These are phyloP conservation scores for Onthophagus sagittarius DNA, from an alignment of 2,888 invertebrate genomes.

Conservation along the genomic window DNA sequence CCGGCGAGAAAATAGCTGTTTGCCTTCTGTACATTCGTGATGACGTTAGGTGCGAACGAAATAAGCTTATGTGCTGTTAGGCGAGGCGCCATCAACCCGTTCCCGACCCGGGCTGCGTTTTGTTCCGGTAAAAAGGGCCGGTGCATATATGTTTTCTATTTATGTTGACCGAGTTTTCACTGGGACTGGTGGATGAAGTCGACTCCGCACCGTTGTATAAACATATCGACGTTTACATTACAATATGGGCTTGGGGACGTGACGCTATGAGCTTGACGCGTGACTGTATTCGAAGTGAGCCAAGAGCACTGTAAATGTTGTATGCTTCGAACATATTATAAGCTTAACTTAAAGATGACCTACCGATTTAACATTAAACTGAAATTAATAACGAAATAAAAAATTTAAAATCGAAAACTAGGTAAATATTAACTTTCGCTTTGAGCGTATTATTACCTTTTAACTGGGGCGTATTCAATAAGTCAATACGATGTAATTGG, in stretches of 20 bases:
- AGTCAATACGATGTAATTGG: background rate
- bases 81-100: constrained; percentile 4
- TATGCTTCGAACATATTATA: background rate
- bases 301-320: background rate
- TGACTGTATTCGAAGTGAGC: constrained; percentile 25
- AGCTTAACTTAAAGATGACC: background rate
- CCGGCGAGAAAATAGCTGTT: constrained; percentile 27
- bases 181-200: constrained; percentile 6
- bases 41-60: constrained; percentile 27
- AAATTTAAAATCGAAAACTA: background rate
- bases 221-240: constrained; percentile 26
- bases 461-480: background rate
- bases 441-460: background rate
- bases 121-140: constrained; percentile 15
- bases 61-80: constrained; percentile 16
- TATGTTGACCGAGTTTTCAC: constrained; percentile 16
- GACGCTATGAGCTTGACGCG: constrained; percentile 37
- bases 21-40: constrained; percentile 28
- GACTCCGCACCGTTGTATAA: constrained; percentile 8
- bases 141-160: constrained; percentile 19
- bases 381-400: background rate
- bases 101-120: background rate
- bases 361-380: background rate
- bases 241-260: constrained; percentile 32
- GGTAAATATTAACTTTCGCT: background rate